Conservation (phyloP, 1,140 invertebrate species). For the Pogonomyrmex californicus region DNA sequence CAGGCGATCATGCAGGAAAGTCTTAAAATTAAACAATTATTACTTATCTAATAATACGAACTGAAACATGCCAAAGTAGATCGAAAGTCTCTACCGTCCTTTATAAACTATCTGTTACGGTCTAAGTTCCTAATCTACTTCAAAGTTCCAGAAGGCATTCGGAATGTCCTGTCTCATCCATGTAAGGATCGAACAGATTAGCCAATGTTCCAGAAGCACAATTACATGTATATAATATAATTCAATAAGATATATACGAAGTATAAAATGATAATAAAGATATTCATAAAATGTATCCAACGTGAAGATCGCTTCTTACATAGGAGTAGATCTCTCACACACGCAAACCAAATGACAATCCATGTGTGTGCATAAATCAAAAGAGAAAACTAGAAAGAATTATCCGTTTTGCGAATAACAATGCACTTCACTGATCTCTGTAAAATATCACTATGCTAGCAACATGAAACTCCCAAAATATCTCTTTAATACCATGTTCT, state of each 20-base stretch:
- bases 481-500: not conserved
- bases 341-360: constrained; percentile 78
- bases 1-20: constrained; percentile 39
- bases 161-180: constrained; percentile 35
- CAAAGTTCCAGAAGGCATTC: constrained; percentile 58
- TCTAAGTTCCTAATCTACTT: constrained; percentile 72
- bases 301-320: constrained; percentile 58
- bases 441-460: not conserved
- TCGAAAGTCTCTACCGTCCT: constrained; percentile 65
- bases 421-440: constrained; percentile 36
- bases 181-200: constrained; percentile 44
- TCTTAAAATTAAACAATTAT: constrained; percentile 28
- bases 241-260: constrained; percentile 10
- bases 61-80: constrained; percentile 66
- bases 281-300: constrained; percentile 24
- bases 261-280: constrained; percentile 47
- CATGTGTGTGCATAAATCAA: constrained; percentile 70
- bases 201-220: constrained; percentile 40
- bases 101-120: constrained; percentile 66
- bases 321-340: constrained; percentile 75
- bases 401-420: not conserved
- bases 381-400: constrained; percentile 52
- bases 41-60: constrained; percentile 55
- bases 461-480: not conserved
- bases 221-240: constrained; percentile 51